Evolutionary conservation across 2,113 vertebrate species (phyloP).

Genomic region (Anser cygnoides): DNA sequence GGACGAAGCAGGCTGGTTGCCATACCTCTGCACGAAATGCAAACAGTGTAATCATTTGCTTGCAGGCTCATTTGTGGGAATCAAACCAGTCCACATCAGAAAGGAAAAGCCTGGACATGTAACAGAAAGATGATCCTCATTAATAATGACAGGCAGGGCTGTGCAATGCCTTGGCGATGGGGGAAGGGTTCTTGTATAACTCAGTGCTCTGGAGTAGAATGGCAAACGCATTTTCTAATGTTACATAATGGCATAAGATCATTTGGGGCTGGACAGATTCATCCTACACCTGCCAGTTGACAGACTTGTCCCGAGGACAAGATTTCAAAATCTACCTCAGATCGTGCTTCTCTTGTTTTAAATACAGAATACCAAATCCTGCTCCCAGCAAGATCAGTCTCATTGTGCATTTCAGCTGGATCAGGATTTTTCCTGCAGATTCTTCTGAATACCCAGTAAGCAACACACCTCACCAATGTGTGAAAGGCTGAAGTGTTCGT

Average conservation of each 20-base stretch:
- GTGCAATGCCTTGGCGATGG: not conserved
- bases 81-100: conserved; percentile 11
- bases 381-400: not conserved
- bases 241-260: not conserved
- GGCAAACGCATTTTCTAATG: not conserved
- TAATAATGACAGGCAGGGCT: not conserved
- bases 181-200: not conserved
- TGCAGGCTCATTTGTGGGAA: not conserved
- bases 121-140: not conserved
- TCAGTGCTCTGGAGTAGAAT: not conserved
- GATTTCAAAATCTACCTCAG: not conserved
- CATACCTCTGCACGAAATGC: not conserved
- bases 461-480: rapidly evolving
- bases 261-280: not conserved
- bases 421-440: not conserved
- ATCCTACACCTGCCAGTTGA: not conserved
- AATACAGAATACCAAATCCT: not conserved
- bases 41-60: not conserved
- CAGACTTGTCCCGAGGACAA: not conserved
- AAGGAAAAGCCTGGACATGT: conserved; percentile 20
- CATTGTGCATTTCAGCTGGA: not conserved
- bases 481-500: not conserved
- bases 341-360: not conserved
- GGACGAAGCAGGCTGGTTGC: not conserved
- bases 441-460: not conserved